These are phyloP conservation scores for Tetragnatha versicolor DNA, from an alignment of 1,140 invertebrate genomes.

Conservation along the genomic window DNA sequence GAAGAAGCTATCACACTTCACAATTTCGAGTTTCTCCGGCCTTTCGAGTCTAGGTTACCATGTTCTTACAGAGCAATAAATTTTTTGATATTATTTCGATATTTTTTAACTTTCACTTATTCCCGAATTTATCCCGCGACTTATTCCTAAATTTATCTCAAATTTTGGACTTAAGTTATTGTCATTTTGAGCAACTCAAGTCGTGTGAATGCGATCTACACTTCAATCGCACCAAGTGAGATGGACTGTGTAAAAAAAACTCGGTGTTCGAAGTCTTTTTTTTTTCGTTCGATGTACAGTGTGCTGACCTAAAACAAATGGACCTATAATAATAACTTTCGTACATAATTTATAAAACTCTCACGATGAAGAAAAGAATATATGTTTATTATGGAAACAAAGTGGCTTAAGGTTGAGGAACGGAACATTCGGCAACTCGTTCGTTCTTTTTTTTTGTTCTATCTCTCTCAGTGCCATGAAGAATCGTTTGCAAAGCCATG, in stretches of 20 bases:
- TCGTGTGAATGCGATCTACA: neutral
- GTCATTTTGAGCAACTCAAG: neutral
- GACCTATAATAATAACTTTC: conserved; percentile 3
- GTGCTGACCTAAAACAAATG: neutral
- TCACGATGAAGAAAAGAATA: neutral
- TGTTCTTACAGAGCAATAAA: no score
- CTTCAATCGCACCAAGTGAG: neutral
- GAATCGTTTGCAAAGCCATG: neutral
- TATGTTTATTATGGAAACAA: neutral
- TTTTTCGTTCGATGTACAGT: neutral
- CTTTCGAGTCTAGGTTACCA: no score
- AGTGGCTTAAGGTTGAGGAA: neutral
- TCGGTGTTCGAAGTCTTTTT: conserved; percentile 9
- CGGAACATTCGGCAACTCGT: neutral
- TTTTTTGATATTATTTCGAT: no score
- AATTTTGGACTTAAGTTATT: no score
- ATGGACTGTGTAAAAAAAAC: conserved; percentile 1
- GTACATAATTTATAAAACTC: conserved; percentile 19
- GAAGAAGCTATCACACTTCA: no score
- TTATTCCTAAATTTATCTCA: no score
- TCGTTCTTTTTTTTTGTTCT: neutral
- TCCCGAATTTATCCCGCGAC: no score
- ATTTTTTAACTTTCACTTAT: no score
- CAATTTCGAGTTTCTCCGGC: no score
- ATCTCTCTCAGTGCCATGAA: conserved; percentile 3